Percentiles rank a stretch among this genome's conserved stretches.
Evolutionary conservation across 2,888 invertebrate species (phyloP).

Genomic region (Perdita meconis): DNA sequence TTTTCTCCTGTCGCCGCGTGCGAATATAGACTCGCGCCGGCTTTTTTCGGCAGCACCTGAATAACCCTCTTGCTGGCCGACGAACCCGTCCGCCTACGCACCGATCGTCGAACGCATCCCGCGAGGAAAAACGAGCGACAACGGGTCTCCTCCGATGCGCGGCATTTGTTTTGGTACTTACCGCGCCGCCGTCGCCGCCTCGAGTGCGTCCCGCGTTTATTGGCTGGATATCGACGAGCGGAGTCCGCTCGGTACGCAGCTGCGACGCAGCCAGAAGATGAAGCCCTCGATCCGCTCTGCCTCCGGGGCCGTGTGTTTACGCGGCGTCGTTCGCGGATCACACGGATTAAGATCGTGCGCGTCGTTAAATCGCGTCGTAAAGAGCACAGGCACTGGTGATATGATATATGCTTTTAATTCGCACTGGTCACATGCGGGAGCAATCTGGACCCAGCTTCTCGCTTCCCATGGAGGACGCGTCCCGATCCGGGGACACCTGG

Average conservation of each 20-base stretch:
- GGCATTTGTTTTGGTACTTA: conserved; percentile 57
- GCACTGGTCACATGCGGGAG: no score
- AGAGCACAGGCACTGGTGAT: no score
- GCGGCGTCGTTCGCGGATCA: neutral
- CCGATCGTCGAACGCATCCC: conserved; percentile 6
- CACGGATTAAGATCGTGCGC: neutral
- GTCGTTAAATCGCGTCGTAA: neutral
- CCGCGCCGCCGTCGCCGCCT: conserved; percentile 28
- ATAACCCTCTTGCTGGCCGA: conserved; percentile 1
- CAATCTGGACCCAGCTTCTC: neutral
- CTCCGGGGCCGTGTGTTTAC: conserved; percentile 16
- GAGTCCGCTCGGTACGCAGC: conserved; percentile 39
- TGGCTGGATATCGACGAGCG: conserved; percentile 33
- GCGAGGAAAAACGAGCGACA: neutral
- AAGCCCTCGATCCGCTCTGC: neutral
- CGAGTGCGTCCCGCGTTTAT: conserved; percentile 21
- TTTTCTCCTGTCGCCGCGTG: conserved; percentile 22
- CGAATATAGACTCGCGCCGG: conserved; percentile 26
- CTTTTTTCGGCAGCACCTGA: conserved; percentile 22
- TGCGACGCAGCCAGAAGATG: conserved; percentile 27
- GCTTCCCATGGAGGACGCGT: neutral
- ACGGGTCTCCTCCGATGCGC: neutral
- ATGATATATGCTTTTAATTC: no score
- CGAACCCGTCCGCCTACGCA: conserved; percentile 36
- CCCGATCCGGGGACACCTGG: no score